Conservation (phyloP, 2,888 invertebrate genomes). For the Acanthopleura granulata region DNA sequence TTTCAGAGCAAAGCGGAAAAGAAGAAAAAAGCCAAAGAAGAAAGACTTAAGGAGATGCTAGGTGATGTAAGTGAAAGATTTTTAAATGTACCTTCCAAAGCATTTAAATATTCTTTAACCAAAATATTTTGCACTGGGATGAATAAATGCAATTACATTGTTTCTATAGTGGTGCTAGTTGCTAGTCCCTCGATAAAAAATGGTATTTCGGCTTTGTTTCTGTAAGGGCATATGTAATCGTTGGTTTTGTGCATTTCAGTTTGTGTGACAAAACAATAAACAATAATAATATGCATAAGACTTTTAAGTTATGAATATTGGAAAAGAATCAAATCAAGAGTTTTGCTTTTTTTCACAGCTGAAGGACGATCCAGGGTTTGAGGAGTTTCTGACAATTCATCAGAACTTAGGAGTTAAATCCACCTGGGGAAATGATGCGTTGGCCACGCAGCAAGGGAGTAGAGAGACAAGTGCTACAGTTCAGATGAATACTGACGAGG, state of each 20-base stretch:
- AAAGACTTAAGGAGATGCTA: constrained; percentile 55
- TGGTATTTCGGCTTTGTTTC: constrained; percentile 17
- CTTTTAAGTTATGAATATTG: too few relatives aligned
- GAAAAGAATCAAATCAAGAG: too few relatives aligned
- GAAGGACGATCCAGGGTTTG: constrained; percentile 86
- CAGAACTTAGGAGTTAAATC: constrained; percentile 71
- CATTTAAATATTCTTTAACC: too few relatives aligned
- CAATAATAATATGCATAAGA: too few relatives aligned
- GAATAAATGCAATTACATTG: too few relatives aligned
- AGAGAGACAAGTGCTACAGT: constrained; percentile 32
- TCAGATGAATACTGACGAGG: not conserved
- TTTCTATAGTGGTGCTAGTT: too few relatives aligned
- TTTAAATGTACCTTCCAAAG: too few relatives aligned
- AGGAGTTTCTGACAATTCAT: constrained; percentile 90
- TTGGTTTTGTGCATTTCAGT: too few relatives aligned
- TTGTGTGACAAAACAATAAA: too few relatives aligned
- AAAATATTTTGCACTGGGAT: too few relatives aligned
- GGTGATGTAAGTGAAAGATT: constrained; percentile 75
- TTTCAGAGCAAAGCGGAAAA: constrained; percentile 28
- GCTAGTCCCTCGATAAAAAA: too few relatives aligned
- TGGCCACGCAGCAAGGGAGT: not conserved
- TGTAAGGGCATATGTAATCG: too few relatives aligned
- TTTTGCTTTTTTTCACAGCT: constrained; percentile 40
- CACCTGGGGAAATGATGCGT: constrained; percentile 74
- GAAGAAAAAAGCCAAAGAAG: constrained; percentile 68